Conservation (phyloP, 2,797 vertebrate species). For the Oreonectes daqikongensis region DNA sequence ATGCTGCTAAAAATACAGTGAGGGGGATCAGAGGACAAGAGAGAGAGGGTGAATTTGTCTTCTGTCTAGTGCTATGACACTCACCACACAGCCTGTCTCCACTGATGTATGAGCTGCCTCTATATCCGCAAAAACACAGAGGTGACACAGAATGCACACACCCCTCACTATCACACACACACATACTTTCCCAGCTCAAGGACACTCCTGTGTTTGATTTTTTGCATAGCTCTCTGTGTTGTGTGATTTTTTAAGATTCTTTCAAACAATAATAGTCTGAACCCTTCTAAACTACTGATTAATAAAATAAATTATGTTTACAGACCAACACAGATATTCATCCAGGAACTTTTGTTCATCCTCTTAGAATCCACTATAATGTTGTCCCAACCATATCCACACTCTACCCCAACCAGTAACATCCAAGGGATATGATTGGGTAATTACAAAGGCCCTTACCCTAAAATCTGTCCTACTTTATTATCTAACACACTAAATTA, state of each 20-base stretch:
- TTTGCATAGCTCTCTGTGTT: not conserved
- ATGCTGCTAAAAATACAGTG: conserved; percentile 57
- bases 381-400: not conserved
- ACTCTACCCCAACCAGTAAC: not conserved
- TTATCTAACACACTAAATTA: not conserved
- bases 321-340: not conserved
- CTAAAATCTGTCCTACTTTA: not conserved
- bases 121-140: conserved; percentile 54
- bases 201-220: conserved; percentile 37
- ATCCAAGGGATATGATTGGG: not conserved
- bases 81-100: conserved; percentile 73
- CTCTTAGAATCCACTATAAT: not conserved
- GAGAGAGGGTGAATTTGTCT: conserved; percentile 45
- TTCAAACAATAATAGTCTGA: too few species aligned
- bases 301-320: not conserved
- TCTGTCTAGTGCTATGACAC: conserved; percentile 65
- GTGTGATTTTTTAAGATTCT: conserved; percentile 45
- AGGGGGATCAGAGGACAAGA: conserved; percentile 5
- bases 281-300: too few species aligned
- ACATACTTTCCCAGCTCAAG: conserved; percentile 53
- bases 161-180: conserved; percentile 36
- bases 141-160: conserved; percentile 57
- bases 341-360: not conserved
- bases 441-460: not conserved
- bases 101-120: conserved; percentile 77